A percentile compares a stretch with the other conserved stretches of the same genome.
These are phyloP conservation scores for Struthidea cinerea DNA, from an alignment of 2,113 vertebrate genomes.

Conservation along the genomic window DNA sequence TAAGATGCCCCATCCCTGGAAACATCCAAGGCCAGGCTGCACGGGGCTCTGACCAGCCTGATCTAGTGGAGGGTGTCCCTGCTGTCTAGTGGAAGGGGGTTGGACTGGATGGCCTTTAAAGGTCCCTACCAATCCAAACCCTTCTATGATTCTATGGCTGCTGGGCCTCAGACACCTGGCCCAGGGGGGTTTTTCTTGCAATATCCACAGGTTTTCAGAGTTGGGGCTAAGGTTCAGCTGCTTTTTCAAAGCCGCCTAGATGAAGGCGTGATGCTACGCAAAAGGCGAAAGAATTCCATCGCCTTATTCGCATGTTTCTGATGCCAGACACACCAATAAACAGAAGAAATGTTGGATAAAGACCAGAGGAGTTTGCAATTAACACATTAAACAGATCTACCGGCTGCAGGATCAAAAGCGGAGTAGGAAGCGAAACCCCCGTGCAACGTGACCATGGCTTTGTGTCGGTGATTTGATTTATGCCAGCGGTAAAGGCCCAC, in stretches of 20 bases:
- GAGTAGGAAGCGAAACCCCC: not conserved
- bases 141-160: no score
- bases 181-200: not conserved
- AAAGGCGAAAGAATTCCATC: not conserved
- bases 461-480: not conserved
- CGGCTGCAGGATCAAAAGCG: not conserved
- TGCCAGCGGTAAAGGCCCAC: not conserved
- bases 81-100: not conserved
- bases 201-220: not conserved
- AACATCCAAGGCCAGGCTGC: no score
- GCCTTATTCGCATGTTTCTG: not conserved
- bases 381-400: conserved; percentile 7
- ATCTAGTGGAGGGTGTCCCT: not conserved
- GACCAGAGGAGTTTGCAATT: conserved; percentile 42
- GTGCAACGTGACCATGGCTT: not conserved
- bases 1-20: not conserved
- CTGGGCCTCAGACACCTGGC: accelerated
- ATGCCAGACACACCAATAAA: not conserved
- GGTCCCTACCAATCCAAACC: not conserved
- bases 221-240: not conserved
- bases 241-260: not conserved
- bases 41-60: not conserved
- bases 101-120: not conserved
- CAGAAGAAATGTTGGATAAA: not conserved
- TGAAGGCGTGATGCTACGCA: accelerated